A percentile compares a stretch with the other conserved stretches of the same genome.
phyloP scores from a whole-genome alignment of 2,888 invertebrate genomes.

The Apocheima hispidaria region DNA sequence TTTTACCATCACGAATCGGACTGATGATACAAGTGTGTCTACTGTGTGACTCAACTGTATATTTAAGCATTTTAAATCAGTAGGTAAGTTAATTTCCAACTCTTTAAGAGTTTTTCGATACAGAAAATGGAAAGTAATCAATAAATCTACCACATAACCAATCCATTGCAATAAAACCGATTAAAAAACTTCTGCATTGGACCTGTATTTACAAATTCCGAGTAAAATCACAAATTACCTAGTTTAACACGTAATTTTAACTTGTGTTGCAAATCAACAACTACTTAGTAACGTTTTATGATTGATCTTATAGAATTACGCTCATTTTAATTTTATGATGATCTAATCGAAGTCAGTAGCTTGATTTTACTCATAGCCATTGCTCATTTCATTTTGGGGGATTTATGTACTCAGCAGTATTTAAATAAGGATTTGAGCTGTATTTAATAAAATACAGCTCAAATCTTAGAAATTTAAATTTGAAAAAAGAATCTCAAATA shows the following conservation, averaged over 20 bases:
- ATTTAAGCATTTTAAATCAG: background rate
- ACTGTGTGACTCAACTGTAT: constrained; percentile 7
- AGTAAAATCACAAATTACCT: constrained; percentile 4
- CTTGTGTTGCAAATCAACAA: constrained; percentile 2
- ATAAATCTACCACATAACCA: background rate
- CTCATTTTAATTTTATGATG: constrained; percentile 19
- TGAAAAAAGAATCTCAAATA: too few relatives aligned
- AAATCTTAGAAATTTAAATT: too few relatives aligned
- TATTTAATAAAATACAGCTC: background rate
- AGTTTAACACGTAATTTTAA: constrained; percentile 5
- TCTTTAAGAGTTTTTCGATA: background rate
- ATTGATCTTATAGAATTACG: constrained; percentile 7
- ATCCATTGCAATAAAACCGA: constrained; percentile 2
- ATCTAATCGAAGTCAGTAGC: background rate
- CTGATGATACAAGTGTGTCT: constrained; percentile 11
- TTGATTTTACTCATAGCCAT: constrained; percentile 17
- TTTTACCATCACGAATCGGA: constrained; percentile 4
- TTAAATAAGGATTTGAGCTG: constrained; percentile 2
- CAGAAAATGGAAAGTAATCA: too few relatives aligned
- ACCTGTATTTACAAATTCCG: background rate
- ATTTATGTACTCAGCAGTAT: background rate
- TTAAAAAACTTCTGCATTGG: too few relatives aligned
- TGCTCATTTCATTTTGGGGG: constrained; percentile 5
- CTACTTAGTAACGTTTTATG: constrained; percentile 10
- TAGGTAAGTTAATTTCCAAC: background rate